Percentiles rank a stretch among this genome's conserved stretches.
phyloP scores from a whole-genome alignment of 2,797 vertebrate genomes.

The Prionace glauca region DNA sequence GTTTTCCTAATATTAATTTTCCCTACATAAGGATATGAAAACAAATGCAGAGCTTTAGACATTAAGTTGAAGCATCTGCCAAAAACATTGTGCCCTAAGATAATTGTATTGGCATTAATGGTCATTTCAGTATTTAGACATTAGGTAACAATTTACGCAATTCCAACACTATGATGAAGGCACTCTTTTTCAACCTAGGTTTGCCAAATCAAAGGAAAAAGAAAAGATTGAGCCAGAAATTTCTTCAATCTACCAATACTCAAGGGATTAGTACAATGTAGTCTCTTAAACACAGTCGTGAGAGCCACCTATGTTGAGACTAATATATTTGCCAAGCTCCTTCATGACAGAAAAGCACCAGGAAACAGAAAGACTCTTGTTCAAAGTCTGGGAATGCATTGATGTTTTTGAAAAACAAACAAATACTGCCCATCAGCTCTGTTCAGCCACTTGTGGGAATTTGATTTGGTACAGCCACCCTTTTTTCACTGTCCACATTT shows the following conservation, averaged over 20 bases:
- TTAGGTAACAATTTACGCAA: not conserved
- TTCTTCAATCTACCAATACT: not conserved
- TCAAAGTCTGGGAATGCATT: conserved; percentile 11
- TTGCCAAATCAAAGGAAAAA: not conserved
- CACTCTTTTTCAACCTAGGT: not conserved
- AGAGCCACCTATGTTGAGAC: not conserved
- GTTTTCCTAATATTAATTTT: not conserved
- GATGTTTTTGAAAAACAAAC: conserved; percentile 1
- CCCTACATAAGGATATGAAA: not conserved
- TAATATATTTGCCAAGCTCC: not conserved
- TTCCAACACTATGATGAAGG: not conserved
- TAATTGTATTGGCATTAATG: not conserved
- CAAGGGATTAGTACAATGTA: not conserved
- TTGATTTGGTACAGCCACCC: not conserved
- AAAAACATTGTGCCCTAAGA: not conserved
- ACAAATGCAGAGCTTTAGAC: not conserved
- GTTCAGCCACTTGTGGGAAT: not conserved
- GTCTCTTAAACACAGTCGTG: not conserved
- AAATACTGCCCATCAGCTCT: not conserved
- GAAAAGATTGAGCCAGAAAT: not conserved
- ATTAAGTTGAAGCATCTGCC: not conserved
- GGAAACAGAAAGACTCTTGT: conserved; percentile 23
- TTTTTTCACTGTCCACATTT: not conserved
- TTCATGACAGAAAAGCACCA: not conserved
- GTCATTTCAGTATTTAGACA: not conserved